Base-by-base conservation (phyloP, 2,888 invertebrate genomes). In the Enoplolaimus lenunculus region DNA sequence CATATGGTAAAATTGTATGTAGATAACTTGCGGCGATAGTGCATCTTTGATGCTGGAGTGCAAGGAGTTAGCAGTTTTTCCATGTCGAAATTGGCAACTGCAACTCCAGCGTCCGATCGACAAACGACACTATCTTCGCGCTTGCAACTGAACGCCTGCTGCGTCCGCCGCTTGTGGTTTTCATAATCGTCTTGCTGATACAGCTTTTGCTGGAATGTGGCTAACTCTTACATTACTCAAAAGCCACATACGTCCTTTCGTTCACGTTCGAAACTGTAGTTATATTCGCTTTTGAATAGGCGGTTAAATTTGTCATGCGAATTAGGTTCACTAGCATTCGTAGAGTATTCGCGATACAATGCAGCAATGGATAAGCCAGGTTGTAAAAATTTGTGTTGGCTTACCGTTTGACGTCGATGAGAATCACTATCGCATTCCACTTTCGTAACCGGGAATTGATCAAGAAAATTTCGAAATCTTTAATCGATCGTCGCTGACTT, bases 1-100 rank as follows among this genome's bases (percentile, higher is more conserved):
- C 66, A 69, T 13, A 69, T 13, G 2, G 69, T 69, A 21, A 69
- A 68, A 29, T 69, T 69, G 69, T 65, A 69, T n/a, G 33, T 31
- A 33, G 30, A n/a, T 16, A 69, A 33, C 26, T 69, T 69, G 21
- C 69, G 68, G 16, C 57, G 34, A 66, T 69, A 69, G 68, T 57
- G 66, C 45, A 69, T 29, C 30, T 65, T 62, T 13, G 68, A 68
- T 2, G 57, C 45, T 21, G 64, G 65, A 16, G n/a, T 45, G 57
- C 30, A 28, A 31, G 69, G 69, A 21, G 45, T 45, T 45, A 45
- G 45, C 7, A 45, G 7, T 45, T 45, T 45, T 21, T 45, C 45
- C 45, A 45, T 13, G 21, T 45, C 45, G 21, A 45, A 45, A 45
- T 21, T 45, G 21, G 45, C 45, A 45, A 45, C 45, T 7, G 45